Conservation (phyloP, 2,888 invertebrate species). For the Agrochola circellaris region DNA sequence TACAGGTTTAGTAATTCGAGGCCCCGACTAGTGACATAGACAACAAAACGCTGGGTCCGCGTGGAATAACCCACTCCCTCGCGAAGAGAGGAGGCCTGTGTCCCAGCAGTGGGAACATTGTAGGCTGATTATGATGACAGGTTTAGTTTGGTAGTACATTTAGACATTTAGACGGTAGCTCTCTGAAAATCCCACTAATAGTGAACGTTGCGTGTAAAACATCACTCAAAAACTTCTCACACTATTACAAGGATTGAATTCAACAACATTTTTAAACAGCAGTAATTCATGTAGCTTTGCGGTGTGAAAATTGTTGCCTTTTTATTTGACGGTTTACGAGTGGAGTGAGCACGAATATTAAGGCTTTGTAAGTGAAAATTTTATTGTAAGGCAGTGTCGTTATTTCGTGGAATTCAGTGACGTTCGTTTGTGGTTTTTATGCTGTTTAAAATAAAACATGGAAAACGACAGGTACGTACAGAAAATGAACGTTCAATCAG, state of each 20-base stretch:
- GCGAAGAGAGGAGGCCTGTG: background rate
- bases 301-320: conserved; percentile 71
- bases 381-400: conserved; percentile 67
- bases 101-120: background rate
- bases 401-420: conserved; percentile 59
- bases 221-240: conserved; percentile 41
- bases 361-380: conserved; percentile 67
- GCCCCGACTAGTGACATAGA: no score
- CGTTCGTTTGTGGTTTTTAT: conserved; percentile 52
- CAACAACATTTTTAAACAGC: conserved; percentile 69
- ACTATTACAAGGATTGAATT: conserved; percentile 57
- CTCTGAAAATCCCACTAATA: background rate
- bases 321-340: conserved; percentile 69
- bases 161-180: background rate
- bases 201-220: conserved; percentile 39
- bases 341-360: conserved; percentile 67
- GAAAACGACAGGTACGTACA: background rate
- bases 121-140: background rate
- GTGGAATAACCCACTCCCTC: no score
- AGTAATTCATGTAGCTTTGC: conserved; percentile 59
- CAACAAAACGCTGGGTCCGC: no score
- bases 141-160: background rate
- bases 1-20: background rate
- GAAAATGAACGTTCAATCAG: background rate
- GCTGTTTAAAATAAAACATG: conserved; percentile 15